Evolutionary conservation across 1,140 invertebrate genomes (phyloP), one percentile per base, ranked within the genome.

Genomic region (Aphidius ervi): DNA sequence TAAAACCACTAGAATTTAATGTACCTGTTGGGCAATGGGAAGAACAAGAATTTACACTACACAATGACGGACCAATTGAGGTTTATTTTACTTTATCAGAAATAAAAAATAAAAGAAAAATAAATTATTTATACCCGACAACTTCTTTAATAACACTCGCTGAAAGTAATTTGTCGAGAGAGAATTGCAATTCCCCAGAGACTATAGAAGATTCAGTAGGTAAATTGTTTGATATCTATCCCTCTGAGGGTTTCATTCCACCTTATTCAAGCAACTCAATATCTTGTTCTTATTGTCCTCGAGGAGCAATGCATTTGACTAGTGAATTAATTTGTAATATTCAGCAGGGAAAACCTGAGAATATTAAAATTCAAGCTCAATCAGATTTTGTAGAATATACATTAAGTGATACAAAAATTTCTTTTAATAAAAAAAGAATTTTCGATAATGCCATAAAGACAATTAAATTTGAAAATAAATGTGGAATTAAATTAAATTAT

Each of bases 61-160:
- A 68, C 37, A 83, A 84, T 64, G 65, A 77, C 42, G 78, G 77
- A n/a, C 73, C 74, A 9, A 62, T 84, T n/a, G 69, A 73, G 3
- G 74, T 79, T 2, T 59, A 63, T 5, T 84, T 75, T 56, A 70
- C 70, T 55, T 76, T 78, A 58, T 61, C 71, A 9, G 80, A 75
- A 74, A 47, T 68, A 31, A 70, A 70, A 39, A 69, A 78, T 46
- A 70, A 64, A 56, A 70, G 79, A 6, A 20, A 48, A n/a, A 20
- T n/a, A 10, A 48, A 20, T 6, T 6, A 7, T 45, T 45, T 2
- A 2, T 2, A 45, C 4, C 1, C 23, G 4, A 31, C 23, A 31
- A 31, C 23, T 31, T 31, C 23, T 3, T 31, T 31, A 31, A 31
- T 31, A 31, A 31, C 23, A 3, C 23, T 31, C 23, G 23, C 4